Conservation (phyloP, 1,140 invertebrate species). For the Apocrypta bakeri region DNA sequence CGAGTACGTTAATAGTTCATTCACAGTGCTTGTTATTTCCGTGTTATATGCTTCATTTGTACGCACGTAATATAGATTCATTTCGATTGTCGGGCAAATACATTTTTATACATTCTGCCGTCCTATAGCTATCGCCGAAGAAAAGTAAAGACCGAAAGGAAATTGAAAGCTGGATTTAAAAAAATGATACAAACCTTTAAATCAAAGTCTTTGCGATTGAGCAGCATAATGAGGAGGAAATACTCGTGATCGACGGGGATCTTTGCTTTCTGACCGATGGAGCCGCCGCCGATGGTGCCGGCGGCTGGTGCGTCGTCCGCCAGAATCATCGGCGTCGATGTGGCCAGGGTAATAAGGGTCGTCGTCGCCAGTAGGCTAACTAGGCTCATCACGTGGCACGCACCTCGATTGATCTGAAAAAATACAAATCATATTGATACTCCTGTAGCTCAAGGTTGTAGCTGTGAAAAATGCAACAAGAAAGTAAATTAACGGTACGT, state of each 20-base stretch:
- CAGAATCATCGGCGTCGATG: slow-evolving; percentile 50
- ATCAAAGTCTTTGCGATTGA: slow-evolving; percentile 54
- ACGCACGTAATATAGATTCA: no score
- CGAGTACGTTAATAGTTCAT: no score
- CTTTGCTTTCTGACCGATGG: slow-evolving; percentile 15
- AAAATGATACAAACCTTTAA: slow-evolving; percentile 54
- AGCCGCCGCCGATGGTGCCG: background rate
- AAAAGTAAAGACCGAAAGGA: background rate
- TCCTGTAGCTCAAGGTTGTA: no score
- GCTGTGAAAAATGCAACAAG: no score
- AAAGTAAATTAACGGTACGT: no score
- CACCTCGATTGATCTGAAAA: slow-evolving; percentile 42
- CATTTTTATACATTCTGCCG: no score
- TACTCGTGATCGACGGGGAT: slow-evolving; percentile 52
- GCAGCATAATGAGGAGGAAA: slow-evolving; percentile 53
- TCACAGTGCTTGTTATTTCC: no score
- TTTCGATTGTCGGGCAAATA: no score
- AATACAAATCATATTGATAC: background rate
- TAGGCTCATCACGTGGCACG: slow-evolving; percentile 55
- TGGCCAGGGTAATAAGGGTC: slow-evolving; percentile 54
- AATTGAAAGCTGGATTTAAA: background rate
- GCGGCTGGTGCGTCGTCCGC: slow-evolving; percentile 6
- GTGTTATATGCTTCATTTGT: background rate
- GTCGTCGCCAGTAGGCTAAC: slow-evolving; percentile 54
- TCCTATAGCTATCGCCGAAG: background rate